Evolutionary conservation across 2,888 invertebrate species (phyloP), one percentile per base, ranked within the genome.

Genomic region (Teinopalpus imperialis): DNA sequence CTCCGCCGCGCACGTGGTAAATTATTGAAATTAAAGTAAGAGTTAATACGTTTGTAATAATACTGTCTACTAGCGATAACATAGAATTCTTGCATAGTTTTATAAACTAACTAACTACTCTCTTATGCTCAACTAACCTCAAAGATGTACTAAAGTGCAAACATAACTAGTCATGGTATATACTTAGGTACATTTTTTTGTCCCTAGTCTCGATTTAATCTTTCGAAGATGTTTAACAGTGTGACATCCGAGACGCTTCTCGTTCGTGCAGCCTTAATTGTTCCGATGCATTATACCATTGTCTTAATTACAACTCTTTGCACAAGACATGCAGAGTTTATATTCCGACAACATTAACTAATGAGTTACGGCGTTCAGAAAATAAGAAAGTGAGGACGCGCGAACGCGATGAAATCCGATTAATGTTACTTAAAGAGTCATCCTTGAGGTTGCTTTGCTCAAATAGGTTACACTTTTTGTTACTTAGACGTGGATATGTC

Each of bases 371-470:
- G 37, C 49, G 34, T 52, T 51, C 43, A n/a, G 35, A 36, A 32
- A 16, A 8, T 24, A 27, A 34, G 12, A 14, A 27, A 42, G 44
- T 44, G 51, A 2, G 16, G 45, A 51, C 53, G 52, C 47, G 35
- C 48, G 50, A 54, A 47, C 50, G 50, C 49, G 49, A 59, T 59
- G 65, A 62, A 70, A 72, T 69, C 70, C 86, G 78, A 88, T 88
- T 88, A 86, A 88, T 88, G 87, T 87, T 82, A 85, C 86, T 88
- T 86, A 86, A 77, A 75, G 71, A 64, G 69, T 63, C 74, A 79
- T 76, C 76, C 66, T 73, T 62, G 74, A 74, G 74, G 71, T 78
- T 71, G 67, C 70, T 69, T 55, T 51, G 59, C 57, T 56, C 49
- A 69, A 79, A 79, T 80, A 75, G 75, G 63, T 66, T 81, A 87